Evolutionary conservation across 2,888 invertebrate species (phyloP).

Genomic region (Leucozona laternaria): DNA sequence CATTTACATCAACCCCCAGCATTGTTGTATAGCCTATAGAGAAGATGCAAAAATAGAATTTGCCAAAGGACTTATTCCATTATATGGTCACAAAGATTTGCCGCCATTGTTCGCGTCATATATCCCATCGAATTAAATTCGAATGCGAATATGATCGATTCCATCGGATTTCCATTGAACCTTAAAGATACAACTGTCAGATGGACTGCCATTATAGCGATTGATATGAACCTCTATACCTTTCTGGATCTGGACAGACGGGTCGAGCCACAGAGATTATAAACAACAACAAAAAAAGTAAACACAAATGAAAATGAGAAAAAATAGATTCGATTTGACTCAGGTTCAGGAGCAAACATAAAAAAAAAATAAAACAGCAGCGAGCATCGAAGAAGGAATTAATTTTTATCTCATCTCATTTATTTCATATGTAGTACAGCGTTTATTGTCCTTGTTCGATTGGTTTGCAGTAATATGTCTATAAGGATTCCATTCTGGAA

Average conservation of each 20-base stretch:
- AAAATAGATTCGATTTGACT: constrained; percentile 17
- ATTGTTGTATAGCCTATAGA: neutral
- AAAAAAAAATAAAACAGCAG: constrained; percentile 4
- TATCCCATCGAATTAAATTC: constrained; percentile 52
- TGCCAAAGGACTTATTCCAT: constrained; percentile 69
- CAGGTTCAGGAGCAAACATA: constrained; percentile 17
- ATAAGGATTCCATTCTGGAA: constrained; percentile 68
- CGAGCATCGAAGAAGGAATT: constrained; percentile 45
- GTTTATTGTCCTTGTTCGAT: constrained; percentile 69
- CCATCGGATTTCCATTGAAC: constrained; percentile 63
- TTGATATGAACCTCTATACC: constrained; percentile 53
- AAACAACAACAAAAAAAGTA: constrained; percentile 29
- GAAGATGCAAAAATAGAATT: constrained; percentile 38
- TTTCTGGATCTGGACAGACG: constrained; percentile 54
- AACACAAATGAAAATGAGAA: constrained; percentile 2
- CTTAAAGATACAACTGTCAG: constrained; percentile 74
- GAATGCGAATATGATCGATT: constrained; percentile 68
- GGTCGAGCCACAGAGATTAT: constrained; percentile 24
- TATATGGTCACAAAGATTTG: constrained; percentile 54
- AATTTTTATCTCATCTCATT: constrained; percentile 67
- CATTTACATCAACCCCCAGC: constrained; percentile 23
- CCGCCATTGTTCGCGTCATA: constrained; percentile 62
- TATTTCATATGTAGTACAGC: neutral
- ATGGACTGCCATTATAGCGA: constrained; percentile 61
- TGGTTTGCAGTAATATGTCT: constrained; percentile 61